Evolutionary conservation across 2,113 vertebrate species (phyloP).

Genomic region (Xenus cinereus): DNA sequence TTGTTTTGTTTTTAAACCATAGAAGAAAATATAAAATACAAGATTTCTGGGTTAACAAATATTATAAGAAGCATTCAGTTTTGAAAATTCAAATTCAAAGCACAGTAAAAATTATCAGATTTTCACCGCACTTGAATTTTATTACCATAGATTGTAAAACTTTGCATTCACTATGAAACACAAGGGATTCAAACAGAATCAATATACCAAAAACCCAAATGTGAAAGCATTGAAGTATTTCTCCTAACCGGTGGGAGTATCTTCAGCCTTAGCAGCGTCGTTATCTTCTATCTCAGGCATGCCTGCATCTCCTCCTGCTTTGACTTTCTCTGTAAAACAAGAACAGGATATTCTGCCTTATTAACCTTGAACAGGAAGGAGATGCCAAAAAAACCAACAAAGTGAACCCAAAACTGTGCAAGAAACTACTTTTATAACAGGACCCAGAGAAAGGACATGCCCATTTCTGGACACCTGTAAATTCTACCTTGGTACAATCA

Average conservation of each 20-base stretch:
- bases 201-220: background rate
- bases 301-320: constrained; percentile 90
- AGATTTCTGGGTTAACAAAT: background rate
- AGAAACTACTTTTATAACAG: background rate
- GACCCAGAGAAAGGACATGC: background rate
- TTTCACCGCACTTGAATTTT: background rate
- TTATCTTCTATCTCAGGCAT: constrained; percentile 99
- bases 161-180: background rate
- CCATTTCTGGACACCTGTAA: background rate
- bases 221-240: background rate
- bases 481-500: background rate
- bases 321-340: constrained; percentile 81
- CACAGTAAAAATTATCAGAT: background rate
- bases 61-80: background rate
- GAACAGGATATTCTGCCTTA: background rate
- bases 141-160: background rate
- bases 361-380: background rate
- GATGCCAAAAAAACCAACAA: background rate
- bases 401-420: background rate
- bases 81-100: background rate
- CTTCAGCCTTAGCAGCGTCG: constrained; percentile 87
- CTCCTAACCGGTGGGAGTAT: constrained; percentile 84
- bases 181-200: background rate
- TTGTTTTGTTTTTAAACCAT: background rate
- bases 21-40: background rate